Conservation (phyloP, 2,888 invertebrate species). For the Harpagoxenus sublaevis region DNA sequence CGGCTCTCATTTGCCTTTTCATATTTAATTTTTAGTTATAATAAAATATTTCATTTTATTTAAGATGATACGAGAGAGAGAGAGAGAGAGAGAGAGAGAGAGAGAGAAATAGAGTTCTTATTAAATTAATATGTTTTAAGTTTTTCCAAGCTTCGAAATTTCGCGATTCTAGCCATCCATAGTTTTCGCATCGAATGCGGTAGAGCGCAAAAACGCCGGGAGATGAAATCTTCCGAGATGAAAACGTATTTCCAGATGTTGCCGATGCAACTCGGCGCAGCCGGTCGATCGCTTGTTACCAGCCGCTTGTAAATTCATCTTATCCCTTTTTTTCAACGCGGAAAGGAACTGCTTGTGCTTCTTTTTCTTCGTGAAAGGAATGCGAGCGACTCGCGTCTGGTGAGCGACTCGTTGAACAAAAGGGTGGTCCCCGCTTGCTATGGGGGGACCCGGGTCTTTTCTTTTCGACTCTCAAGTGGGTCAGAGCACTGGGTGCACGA, state of each 20-base stretch:
- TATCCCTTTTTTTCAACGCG: slow-evolving; percentile 60
- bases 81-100: neutral
- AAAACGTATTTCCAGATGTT: slow-evolving; percentile 59
- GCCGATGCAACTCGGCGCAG: slow-evolving; percentile 53
- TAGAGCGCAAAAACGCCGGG: slow-evolving; percentile 27
- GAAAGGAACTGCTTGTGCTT: slow-evolving; percentile 52
- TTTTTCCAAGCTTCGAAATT: neutral
- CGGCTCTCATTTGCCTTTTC: too few species aligned
- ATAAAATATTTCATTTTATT: neutral
- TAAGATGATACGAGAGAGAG: neutral
- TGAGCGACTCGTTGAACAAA: slow-evolving; percentile 67
- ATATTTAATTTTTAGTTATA: neutral
- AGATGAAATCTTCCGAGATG: slow-evolving; percentile 32
- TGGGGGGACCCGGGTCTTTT: slow-evolving; percentile 38
- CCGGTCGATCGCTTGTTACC: slow-evolving; percentile 65
- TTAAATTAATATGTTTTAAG: neutral
- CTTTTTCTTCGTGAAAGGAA: slow-evolving; percentile 70
- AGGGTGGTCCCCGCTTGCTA: slow-evolving; percentile 66
- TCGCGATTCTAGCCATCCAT: neutral
- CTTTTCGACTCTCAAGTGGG: slow-evolving; percentile 55
- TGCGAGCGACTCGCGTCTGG: slow-evolving; percentile 63
- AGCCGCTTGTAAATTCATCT: slow-evolving; percentile 70
- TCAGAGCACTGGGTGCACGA: slow-evolving; percentile 39
- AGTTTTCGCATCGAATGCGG: neutral
- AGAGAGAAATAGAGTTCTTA: neutral